Conservation (phyloP, 35 echinoderm and acorn worm genomes). For the Hemicentrotus pulcherrimus region DNA sequence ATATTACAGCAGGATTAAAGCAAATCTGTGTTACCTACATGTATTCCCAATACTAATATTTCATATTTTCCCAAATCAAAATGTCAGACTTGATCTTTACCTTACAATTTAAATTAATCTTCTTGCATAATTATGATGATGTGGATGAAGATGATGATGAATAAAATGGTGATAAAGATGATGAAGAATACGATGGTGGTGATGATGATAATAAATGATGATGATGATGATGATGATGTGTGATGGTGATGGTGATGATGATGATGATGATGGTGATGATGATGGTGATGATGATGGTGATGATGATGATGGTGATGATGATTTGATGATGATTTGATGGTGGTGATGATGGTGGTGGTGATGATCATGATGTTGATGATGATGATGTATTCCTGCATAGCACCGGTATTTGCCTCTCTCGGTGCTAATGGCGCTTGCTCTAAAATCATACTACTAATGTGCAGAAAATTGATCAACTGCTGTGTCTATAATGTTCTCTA, state of each 20-base stretch:
- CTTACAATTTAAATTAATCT: no score
- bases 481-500: no score
- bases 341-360: not conserved
- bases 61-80: no score
- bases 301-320: slow-evolving; percentile 28
- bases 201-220: not conserved
- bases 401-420: no score
- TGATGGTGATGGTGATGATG: not conserved
- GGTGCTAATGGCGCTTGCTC: no score
- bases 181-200: not conserved
- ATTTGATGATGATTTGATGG: not conserved
- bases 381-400: no score
- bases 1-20: no score
- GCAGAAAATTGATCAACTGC: no score
- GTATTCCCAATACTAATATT: no score
- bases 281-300: slow-evolving; percentile 10
- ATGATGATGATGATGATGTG: not conserved
- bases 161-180: not conserved
- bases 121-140: not conserved
- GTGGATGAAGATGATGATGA: not conserved
- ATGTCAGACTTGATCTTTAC: no score
- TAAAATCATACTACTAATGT: no score
- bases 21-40: no score
- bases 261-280: not conserved
- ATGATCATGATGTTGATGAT: not conserved